A percentile compares a stretch with the other conserved stretches of the same genome.
Evolutionary conservation across 2,113 vertebrate genomes (phyloP).

Genomic region (Hydrolagus affinis): DNA sequence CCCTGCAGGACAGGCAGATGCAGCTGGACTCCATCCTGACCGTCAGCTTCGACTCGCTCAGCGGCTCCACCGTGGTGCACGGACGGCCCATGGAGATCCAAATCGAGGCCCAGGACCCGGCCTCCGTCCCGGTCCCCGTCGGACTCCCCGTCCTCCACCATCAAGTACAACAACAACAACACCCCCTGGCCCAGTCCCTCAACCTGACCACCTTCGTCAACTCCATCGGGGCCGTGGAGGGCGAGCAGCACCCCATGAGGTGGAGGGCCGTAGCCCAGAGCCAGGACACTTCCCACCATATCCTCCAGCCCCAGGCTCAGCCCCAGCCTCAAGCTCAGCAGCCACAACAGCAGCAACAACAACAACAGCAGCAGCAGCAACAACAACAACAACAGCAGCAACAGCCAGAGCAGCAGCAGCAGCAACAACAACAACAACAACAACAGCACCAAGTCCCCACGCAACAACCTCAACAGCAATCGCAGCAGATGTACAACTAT

Average conservation of each 20-base stretch:
- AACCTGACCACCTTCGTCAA: constrained; percentile 92
- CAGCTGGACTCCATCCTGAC: constrained; percentile 94
- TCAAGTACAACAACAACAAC: too few relatives aligned
- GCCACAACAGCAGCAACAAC: constrained; percentile 45
- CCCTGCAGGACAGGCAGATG: constrained; percentile 70
- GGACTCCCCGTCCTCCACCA: constrained; percentile 38
- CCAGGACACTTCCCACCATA: constrained; percentile 47
- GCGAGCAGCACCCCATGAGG: constrained; percentile 68
- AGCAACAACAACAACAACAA: background rate
- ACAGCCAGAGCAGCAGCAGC: constrained; percentile 1
- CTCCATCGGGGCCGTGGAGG: constrained; percentile 71
- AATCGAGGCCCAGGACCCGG: constrained; percentile 59
- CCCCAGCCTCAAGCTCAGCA: constrained; percentile 40
- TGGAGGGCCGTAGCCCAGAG: constrained; percentile 72
- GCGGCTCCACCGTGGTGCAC: constrained; percentile 80
- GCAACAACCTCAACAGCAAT: constrained; percentile 35
- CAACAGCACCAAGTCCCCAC: background rate
- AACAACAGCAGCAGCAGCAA: constrained; percentile 51
- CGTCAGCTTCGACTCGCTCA: constrained; percentile 86
- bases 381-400: constrained; percentile 40
- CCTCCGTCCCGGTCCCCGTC: constrained; percentile 43
- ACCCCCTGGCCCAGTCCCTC: constrained; percentile 89
- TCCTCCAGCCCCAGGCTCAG: constrained; percentile 42
- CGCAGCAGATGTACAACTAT: constrained; percentile 88
- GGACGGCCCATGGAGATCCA: constrained; percentile 73